These are phyloP conservation scores for Ophioninae sp. DNA, from an alignment of 2,888 invertebrate species.

Conservation along the genomic window DNA sequence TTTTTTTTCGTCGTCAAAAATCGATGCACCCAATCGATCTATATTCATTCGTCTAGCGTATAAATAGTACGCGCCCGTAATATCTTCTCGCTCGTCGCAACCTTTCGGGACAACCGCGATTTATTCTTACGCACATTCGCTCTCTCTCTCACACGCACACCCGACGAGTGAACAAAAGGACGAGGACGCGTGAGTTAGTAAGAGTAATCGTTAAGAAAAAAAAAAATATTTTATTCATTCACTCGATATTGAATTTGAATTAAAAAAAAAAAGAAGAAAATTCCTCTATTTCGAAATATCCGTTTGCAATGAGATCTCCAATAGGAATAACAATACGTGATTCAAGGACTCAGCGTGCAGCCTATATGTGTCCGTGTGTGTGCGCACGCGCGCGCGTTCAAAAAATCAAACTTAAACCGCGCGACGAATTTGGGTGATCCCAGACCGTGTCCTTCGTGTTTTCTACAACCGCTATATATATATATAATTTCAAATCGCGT, in stretches of 20 bases:
- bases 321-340: background rate
- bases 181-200: too few species aligned
- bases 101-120: constrained; percentile 34
- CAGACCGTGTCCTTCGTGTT: too few species aligned
- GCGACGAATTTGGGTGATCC: constrained; percentile 5
- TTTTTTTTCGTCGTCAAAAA: constrained; percentile 21
- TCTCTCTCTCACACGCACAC: background rate
- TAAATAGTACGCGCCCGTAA: constrained; percentile 56
- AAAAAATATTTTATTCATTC: too few species aligned
- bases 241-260: too few species aligned
- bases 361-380: background rate
- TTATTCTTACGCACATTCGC: constrained; percentile 24
- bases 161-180: too few species aligned
- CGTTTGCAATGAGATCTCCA: background rate
- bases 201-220: too few species aligned
- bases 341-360: constrained; percentile 1
- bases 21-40: constrained; percentile 44
- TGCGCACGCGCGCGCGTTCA: background rate
- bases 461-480: background rate
- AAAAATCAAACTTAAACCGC: background rate
- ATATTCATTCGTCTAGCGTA: constrained; percentile 60
- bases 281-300: too few species aligned
- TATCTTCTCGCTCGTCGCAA: constrained; percentile 51
- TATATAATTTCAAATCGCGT: background rate
- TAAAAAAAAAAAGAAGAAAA: too few species aligned